A percentile compares a stretch with the other conserved stretches of the same genome.
These are phyloP conservation scores for Phytoseiulus persimilis DNA, from an alignment of 2,888 invertebrate species.

Conservation along the genomic window DNA sequence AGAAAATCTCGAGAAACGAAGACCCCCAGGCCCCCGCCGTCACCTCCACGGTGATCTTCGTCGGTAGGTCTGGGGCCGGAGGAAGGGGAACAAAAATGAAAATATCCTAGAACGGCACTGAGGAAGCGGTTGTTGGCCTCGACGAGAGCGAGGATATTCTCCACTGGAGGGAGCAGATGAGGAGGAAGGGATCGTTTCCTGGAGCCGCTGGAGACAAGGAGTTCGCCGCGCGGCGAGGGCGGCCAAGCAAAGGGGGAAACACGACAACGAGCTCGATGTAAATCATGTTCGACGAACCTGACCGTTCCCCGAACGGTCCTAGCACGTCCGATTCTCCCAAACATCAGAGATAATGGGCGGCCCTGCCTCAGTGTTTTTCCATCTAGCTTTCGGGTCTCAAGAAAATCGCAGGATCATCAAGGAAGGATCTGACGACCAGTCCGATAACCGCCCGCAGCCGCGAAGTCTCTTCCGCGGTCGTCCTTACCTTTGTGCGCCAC, in stretches of 20 bases:
- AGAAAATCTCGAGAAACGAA: background rate
- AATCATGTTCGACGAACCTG: background rate
- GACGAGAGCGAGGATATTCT: background rate
- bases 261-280: background rate
- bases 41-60: background rate
- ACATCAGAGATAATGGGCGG: too few species aligned
- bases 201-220: too few species aligned
- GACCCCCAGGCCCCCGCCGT: too few species aligned
- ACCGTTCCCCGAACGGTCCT: background rate
- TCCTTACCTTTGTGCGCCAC: background rate
- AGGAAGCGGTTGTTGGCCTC: background rate
- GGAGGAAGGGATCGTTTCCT: too few species aligned
- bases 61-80: background rate
- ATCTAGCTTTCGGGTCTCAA: background rate
- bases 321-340: background rate
- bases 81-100: background rate
- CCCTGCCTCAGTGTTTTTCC: background rate
- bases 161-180: background rate
- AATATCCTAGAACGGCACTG: too few species aligned
- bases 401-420: background rate
- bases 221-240: too few species aligned
- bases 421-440: background rate
- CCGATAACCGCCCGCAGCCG: background rate
- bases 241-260: background rate
- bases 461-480: background rate